A percentile compares a stretch with the other conserved stretches of the same genome.
These are phyloP conservation scores for Lochmaea capreae DNA, from an alignment of 2,888 invertebrate genomes.

Conservation along the genomic window DNA sequence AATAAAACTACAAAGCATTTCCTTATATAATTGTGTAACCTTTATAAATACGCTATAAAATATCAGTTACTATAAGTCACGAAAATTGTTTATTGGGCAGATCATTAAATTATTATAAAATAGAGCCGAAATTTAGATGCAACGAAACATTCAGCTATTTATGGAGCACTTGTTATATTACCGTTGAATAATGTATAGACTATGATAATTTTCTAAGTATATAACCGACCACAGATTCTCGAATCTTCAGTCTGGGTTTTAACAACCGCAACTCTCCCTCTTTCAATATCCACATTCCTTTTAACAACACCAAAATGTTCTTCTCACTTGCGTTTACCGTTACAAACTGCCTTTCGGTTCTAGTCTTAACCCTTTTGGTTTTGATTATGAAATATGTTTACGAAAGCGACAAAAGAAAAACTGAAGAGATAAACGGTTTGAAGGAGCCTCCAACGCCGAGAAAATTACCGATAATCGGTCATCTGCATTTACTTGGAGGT, in stretches of 20 bases:
- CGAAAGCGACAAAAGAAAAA: constrained; percentile 22
- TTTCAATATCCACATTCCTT: constrained; percentile 15
- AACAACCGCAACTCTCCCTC: constrained; percentile 38
- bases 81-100: no score
- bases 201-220: constrained; percentile 36
- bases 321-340: constrained; percentile 27
- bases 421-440: constrained; percentile 28
- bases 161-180: no score
- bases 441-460: constrained; percentile 68
- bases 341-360: constrained; percentile 34
- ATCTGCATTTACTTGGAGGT: constrained; percentile 69
- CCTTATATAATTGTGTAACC: no score
- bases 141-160: no score
- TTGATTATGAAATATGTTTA: constrained; percentile 26
- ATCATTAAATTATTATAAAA: no score
- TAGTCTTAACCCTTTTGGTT: constrained; percentile 23
- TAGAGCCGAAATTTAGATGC: no score
- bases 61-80: no score
- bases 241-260: constrained; percentile 40
- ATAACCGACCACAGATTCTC: constrained; percentile 13
- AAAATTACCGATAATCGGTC: constrained; percentile 70
- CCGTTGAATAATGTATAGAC: constrained; percentile 38
- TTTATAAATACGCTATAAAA: no score
- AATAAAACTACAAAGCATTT: no score
- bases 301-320: constrained; percentile 28